Conservation (phyloP, 2,888 invertebrate species). For the Thereva nobilitata region DNA sequence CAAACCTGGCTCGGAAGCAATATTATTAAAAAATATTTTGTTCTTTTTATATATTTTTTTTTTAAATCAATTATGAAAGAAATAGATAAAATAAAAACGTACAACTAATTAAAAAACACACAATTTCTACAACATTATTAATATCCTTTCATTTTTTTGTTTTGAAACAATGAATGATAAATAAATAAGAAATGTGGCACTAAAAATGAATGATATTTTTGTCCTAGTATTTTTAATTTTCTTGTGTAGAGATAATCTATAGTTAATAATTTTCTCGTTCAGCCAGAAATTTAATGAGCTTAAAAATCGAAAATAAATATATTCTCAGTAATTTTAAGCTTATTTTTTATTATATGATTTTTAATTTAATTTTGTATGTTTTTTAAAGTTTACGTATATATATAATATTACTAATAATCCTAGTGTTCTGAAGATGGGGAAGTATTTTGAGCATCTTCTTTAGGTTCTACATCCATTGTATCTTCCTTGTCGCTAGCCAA, state of each 20-base stretch:
- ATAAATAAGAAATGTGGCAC: constrained; percentile 30
- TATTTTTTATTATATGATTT: constrained; percentile 17
- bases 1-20: constrained; percentile 22
- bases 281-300: no score
- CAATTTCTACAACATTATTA: not conserved
- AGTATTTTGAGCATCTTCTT: constrained; percentile 44
- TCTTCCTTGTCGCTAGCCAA: constrained; percentile 42
- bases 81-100: not conserved
- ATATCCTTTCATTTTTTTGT: constrained; percentile 6
- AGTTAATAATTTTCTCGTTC: no score
- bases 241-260: no score
- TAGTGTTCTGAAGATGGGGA: constrained; percentile 43
- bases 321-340: constrained; percentile 24
- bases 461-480: constrained; percentile 43
- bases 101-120: not conserved
- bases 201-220: constrained; percentile 18
- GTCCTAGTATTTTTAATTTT: constrained; percentile 13
- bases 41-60: not conserved
- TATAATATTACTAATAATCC: constrained; percentile 4
- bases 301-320: not conserved
- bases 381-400: no score
- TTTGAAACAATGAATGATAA: constrained; percentile 20
- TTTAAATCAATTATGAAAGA: constrained; percentile 4
- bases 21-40: not conserved
- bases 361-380: constrained; percentile 2